Evolutionary conservation across 1,140 invertebrate genomes (phyloP).

Genomic region (Leptinotarsa defecta): DNA sequence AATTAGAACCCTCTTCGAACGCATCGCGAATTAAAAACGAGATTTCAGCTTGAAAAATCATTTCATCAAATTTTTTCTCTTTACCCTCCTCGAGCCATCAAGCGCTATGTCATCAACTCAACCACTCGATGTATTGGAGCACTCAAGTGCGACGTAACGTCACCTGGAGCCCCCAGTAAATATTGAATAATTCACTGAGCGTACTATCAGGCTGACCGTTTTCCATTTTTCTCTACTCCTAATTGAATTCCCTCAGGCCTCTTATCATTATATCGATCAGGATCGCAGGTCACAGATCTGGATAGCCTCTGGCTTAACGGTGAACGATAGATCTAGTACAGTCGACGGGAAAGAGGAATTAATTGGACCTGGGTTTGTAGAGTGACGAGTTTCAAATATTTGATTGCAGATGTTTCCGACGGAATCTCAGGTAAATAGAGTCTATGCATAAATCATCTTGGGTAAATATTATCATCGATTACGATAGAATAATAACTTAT

Average conservation of each 20-base stretch:
- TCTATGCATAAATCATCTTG: no score
- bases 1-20: no score
- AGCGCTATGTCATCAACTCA: neutral
- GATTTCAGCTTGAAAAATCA: no score
- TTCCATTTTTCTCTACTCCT: slow-evolving; percentile 15
- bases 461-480: no score
- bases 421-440: no score
- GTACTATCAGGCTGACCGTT: slow-evolving; percentile 8
- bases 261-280: slow-evolving; percentile 4
- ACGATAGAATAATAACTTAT: no score
- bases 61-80: neutral
- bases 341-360: neutral
- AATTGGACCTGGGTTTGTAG: neutral
- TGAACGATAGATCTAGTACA: neutral
- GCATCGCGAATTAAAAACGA: no score
- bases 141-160: slow-evolving; percentile 4
- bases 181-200: slow-evolving; percentile 16
- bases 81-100: neutral
- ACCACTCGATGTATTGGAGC: neutral
- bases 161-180: slow-evolving; percentile 9
- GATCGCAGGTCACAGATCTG: neutral
- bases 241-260: slow-evolving; percentile 12
- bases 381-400: no score
- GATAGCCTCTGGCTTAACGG: neutral
- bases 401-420: no score